Evolutionary conservation across 2,797 vertebrate species (phyloP), one percentile per base, ranked within the genome.

Genomic region (Alca torda): DNA sequence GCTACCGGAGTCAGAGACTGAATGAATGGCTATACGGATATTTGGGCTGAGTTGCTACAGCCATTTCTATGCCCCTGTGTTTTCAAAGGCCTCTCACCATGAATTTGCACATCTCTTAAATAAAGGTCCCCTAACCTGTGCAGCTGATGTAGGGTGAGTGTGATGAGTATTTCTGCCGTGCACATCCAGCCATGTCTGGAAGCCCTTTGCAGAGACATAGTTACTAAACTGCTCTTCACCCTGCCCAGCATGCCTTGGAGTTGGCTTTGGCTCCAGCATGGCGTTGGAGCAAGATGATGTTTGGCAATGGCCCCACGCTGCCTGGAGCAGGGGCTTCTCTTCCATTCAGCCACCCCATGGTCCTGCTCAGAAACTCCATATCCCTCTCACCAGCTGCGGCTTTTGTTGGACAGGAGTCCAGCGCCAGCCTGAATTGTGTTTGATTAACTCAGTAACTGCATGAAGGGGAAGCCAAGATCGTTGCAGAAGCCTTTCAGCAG

Each of bases 401-500:
- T 94, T 95, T 93, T 75, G 56, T 26, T 68, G 80, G 86, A 43
- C 67, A 33, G 16, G 51, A 12, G 74, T 67, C 91, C 90, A 83
- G 72, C 1, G 2, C 45, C 31, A 3, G 73, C 60, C 68, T 86
- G 89, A 85, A 91, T 80, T 70, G 53, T 64, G 68, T 93, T 87
- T 93, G 92, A 94, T 95, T 85, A 95, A 64, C 92, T 94, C 84
- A 78, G 72, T 74, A 83, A 64, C 91, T 85, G 57, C 90, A 37
- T 73, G 90, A 85, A 93, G 39, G 53, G 60, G 84, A 77, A 96
- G 93, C 95, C 96, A 95, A 95, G 92, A 89, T 74, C 13, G 5
- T 68, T 67, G 76, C 78, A 74, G 84, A 87, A 87, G 73, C 88
- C 78, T 96, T 96, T 93, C 94, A 96, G 92, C 90, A 89, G 75